Evolutionary conservation across 2,797 vertebrate species (phyloP).

Genomic region (Lacerta viridis): DNA sequence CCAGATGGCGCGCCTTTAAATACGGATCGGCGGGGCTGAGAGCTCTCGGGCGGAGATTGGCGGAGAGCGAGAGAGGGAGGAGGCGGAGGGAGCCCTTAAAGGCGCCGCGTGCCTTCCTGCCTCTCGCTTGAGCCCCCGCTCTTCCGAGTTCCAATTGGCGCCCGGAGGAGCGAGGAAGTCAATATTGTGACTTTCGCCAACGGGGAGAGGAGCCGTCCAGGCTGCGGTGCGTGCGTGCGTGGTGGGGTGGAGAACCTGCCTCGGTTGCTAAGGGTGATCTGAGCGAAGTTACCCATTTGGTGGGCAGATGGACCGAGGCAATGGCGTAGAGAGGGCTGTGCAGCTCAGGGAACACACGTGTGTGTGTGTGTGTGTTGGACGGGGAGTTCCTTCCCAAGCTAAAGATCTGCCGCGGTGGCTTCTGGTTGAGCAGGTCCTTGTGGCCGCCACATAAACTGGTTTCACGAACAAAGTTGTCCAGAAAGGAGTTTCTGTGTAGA

Average conservation of each 20-base stretch:
- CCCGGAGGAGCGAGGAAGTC: slow-evolving; percentile 62
- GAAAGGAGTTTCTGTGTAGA: not conserved
- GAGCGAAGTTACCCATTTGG: slow-evolving; percentile 68
- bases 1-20: slow-evolving; percentile 86
- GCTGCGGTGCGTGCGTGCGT: slow-evolving; percentile 15
- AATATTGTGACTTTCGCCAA: slow-evolving; percentile 74
- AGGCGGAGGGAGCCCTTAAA: slow-evolving; percentile 73
- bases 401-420: slow-evolving; percentile 57
- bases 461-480: slow-evolving; percentile 34
- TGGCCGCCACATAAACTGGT: slow-evolving; percentile 32
- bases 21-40: slow-evolving; percentile 81
- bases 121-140: too few relatives aligned
- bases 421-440: not conserved
- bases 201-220: slow-evolving; percentile 61
- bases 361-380: too few relatives aligned
- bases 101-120: slow-evolving; percentile 55
- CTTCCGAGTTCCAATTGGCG: slow-evolving; percentile 60
- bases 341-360: slow-evolving; percentile 10
- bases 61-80: slow-evolving; percentile 11
- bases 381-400: slow-evolving; percentile 37
- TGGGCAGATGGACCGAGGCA: slow-evolving; percentile 68
- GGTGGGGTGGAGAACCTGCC: slow-evolving; percentile 42
- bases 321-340: slow-evolving; percentile 54
- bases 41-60: slow-evolving; percentile 69
- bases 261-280: slow-evolving; percentile 71